Percentiles rank a stretch among this genome's conserved stretches.
These are phyloP conservation scores for Mycteria americana DNA, from an alignment of 2,797 vertebrate genomes.

Conservation along the genomic window DNA sequence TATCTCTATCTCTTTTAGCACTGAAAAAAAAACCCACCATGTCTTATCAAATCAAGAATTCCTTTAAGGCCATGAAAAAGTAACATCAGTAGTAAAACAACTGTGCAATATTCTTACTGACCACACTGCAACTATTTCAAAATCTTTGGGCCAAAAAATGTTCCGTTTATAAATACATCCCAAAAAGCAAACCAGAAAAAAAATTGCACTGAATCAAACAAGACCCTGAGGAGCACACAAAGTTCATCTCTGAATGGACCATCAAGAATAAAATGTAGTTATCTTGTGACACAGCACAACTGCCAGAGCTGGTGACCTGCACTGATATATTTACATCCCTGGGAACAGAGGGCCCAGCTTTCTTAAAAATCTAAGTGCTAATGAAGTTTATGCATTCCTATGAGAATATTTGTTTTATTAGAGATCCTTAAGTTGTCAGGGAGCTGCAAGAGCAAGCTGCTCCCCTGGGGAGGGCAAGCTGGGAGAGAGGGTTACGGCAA, in stretches of 20 bases:
- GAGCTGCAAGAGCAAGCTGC: background rate
- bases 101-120: background rate
- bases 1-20: background rate
- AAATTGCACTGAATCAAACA: background rate
- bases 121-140: background rate
- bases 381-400: background rate
- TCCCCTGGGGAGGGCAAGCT: background rate
- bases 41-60: background rate
- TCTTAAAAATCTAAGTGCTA: background rate
- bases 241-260: background rate
- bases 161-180: background rate
- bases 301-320: background rate
- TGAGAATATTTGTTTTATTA: background rate
- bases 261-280: background rate
- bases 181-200: background rate
- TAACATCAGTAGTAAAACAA: background rate
- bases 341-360: background rate
- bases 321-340: background rate
- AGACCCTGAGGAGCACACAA: background rate
- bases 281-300: background rate
- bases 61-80: background rate
- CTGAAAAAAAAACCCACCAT: fast-evolving
- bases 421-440: background rate
- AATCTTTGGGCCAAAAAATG: background rate
- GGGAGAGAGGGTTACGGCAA: background rate